Evolutionary conservation across 35 echinoderm and acorn worm genomes (phyloP).

Genomic region (Patiria miniata): DNA sequence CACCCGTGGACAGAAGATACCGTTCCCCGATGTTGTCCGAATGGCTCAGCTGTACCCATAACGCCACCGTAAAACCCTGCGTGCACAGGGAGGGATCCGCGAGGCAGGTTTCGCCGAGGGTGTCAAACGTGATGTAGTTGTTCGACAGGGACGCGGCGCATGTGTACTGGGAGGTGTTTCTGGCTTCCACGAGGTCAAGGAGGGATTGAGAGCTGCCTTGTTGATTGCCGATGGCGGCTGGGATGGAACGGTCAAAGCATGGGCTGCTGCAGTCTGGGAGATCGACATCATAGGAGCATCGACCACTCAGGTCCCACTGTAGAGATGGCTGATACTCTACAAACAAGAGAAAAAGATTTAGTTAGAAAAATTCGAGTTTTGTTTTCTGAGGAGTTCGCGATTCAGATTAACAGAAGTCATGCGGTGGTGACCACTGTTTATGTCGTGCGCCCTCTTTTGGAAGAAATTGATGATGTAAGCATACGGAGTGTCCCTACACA

Average conservation of each 20-base stretch:
- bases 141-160: conserved; percentile 38
- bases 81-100: conserved; percentile 48
- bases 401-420: too few relatives aligned
- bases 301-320: conserved; percentile 80
- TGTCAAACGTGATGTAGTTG: conserved; percentile 58
- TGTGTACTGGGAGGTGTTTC: conserved; percentile 31
- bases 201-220: neutral
- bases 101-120: conserved; percentile 65
- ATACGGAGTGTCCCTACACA: too few relatives aligned
- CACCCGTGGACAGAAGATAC: conserved; percentile 50
- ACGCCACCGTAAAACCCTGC: conserved; percentile 58
- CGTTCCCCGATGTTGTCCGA: conserved; percentile 23
- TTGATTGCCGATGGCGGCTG: conserved; percentile 31
- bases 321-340: conserved; percentile 68
- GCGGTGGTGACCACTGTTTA: too few relatives aligned
- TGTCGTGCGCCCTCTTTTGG: too few relatives aligned
- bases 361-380: too few relatives aligned
- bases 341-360: neutral
- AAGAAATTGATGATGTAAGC: too few relatives aligned
- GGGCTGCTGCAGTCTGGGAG: conserved; percentile 31
- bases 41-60: conserved; percentile 54
- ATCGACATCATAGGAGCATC: conserved; percentile 68
- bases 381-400: too few relatives aligned
- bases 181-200: conserved; percentile 26
- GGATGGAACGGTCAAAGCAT: conserved; percentile 45